These are phyloP conservation scores for Odontesthes bonariensis DNA, from an alignment of 2,113 vertebrate species.

Conservation along the genomic window DNA sequence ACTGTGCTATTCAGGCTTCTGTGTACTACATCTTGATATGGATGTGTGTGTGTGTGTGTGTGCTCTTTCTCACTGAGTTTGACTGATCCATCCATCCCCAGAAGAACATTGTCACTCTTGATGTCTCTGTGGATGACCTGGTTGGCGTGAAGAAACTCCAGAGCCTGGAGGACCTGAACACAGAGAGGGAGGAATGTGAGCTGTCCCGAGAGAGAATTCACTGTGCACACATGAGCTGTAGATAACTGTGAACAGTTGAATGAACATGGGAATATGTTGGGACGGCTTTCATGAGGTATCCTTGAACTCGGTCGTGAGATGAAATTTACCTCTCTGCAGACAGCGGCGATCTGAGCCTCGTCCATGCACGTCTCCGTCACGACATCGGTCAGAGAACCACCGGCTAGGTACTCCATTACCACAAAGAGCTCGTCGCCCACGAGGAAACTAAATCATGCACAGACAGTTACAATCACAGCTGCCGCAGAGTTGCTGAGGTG, in stretches of 20 bases:
- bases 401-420: slow-evolving; percentile 98
- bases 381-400: slow-evolving; percentile 96
- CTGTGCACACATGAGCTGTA: not conserved
- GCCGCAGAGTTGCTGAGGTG: not conserved
- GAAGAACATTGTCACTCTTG: slow-evolving; percentile 97
- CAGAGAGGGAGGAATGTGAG: slow-evolving; percentile 10
- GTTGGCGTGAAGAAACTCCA: slow-evolving; percentile 96
- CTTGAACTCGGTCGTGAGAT: not conserved
- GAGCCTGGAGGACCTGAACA: slow-evolving; percentile 91
- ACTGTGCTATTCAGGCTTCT: not conserved
- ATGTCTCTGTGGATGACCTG: slow-evolving; percentile 99
- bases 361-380: slow-evolving; percentile 99
- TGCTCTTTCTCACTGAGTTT: slow-evolving; percentile 89
- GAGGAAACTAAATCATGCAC: slow-evolving; percentile 86
- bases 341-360: slow-evolving; percentile 96
- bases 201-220: not conserved
- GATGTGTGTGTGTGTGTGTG: not conserved
- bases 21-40: no score
- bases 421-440: slow-evolving; percentile 97
- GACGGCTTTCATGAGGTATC: not conserved
- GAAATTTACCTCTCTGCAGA: slow-evolving; percentile 92
- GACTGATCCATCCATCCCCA: slow-evolving; percentile 98
- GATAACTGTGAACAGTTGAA: not conserved
- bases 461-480: not conserved
- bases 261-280: no score